Evolutionary conservation across 2,888 invertebrate species (phyloP), one percentile per base, ranked within the genome.

Genomic region (Shargacucullia verbasci): DNA sequence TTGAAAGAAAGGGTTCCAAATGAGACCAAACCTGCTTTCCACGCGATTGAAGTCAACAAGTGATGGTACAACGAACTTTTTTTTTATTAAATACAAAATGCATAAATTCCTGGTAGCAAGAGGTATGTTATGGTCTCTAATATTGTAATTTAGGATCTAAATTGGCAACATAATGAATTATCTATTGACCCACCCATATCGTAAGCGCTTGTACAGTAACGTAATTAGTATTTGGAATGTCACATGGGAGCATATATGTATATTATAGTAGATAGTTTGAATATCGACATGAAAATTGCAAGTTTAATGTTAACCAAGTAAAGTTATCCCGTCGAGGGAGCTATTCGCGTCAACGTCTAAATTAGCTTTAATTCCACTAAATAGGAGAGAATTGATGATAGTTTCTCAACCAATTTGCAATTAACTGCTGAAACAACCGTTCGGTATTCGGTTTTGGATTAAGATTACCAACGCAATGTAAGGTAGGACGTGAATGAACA

Each of bases 391-490:
- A 77, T 75, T 73, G 57, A 81, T 79, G 72, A 61, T 63, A 78
- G 77, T 79, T 80, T 62, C 59, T 37, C 58, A 81, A 81, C 75
- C 77, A 80, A 83, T 83, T 80, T 78, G 72, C 74, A 80, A 81
- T 82, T 73, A 68, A 75, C 55, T 64, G 37, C 47, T 60, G 49
- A 61, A 64, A 70, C 67, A 66, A 60, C 59, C 48, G 57, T 68
- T 20, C 20, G 20, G 20, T 78, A 81, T 78, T 66, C 59, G 70
- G 61, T 70, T 72, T 63, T 56, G 62, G 62, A 77, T 73, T 75
- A 59, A 65, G 62, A 70, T 79, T 63, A 65, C 67, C 62, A 68
- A 56, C 41, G 46, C 47, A 43, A 60, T 34, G 12, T 40, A 50
- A 44, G n/a, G 38, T n/a, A 49, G 15, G 14, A 55, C 41, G 33